Evolutionary conservation across 2,113 vertebrate species (phyloP).

Genomic region (Charina bottae): DNA sequence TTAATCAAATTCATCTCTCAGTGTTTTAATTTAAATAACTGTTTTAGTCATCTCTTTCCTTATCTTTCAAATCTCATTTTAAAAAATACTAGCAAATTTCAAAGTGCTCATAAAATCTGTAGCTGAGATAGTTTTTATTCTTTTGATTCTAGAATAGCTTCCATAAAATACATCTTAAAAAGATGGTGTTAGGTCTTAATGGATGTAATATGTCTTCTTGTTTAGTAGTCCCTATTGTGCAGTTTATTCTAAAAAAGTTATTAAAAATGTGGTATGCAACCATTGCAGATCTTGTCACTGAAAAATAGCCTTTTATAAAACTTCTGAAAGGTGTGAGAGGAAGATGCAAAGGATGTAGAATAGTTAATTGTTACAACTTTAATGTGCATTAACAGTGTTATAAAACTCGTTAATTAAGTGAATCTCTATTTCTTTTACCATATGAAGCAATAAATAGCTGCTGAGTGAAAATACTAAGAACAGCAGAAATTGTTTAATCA

Average conservation of each 20-base stretch:
- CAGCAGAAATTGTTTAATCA: constrained; percentile 68
- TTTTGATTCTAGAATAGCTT: constrained; percentile 50
- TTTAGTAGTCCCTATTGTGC: constrained; percentile 55
- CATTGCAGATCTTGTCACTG: constrained; percentile 65
- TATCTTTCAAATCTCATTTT: constrained; percentile 27
- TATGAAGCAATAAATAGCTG: constrained; percentile 70
- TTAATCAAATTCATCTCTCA: constrained; percentile 26
- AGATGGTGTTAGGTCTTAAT: constrained; percentile 51
- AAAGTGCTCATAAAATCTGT: constrained; percentile 16
- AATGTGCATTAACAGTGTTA: constrained; percentile 73
- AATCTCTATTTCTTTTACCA: constrained; percentile 72
- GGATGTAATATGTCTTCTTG: constrained; percentile 51
- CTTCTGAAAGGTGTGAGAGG: constrained; percentile 68
- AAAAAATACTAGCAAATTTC: constrained; percentile 26
- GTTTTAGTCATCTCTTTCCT: neutral
- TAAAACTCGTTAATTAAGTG: constrained; percentile 78
- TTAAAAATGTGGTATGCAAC: constrained; percentile 37
- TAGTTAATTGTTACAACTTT: constrained; percentile 79
- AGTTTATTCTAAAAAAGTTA: constrained; percentile 59
- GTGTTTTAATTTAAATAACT: constrained; percentile 10
- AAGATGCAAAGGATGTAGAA: constrained; percentile 62
- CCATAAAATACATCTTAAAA: constrained; percentile 54
- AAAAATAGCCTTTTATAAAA: constrained; percentile 70
- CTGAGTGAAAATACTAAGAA: constrained; percentile 70
- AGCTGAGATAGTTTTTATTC: constrained; percentile 39